phyloP scores from a whole-genome alignment of 2,113 vertebrate genomes.

The Oryzias celebensis region DNA sequence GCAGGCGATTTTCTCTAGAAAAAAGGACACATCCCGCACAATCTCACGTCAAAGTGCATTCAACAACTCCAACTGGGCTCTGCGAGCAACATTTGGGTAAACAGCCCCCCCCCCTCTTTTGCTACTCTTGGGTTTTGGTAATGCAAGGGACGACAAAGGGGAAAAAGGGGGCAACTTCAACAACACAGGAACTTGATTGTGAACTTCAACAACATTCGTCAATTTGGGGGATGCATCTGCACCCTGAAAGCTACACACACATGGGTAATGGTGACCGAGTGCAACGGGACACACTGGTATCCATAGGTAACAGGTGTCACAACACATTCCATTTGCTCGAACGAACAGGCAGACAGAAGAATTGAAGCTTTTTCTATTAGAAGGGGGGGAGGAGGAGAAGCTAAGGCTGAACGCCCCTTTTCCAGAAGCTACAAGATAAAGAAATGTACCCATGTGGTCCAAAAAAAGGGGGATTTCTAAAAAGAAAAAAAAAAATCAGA shows the following conservation, averaged over 20 bases:
- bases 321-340: conserved; percentile 53
- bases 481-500: conserved; percentile 40
- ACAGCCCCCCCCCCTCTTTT: conserved; percentile 25
- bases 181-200: conserved; percentile 67
- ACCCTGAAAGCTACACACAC: conserved; percentile 60
- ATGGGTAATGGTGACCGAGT: conserved; percentile 44
- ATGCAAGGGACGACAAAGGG: conserved; percentile 36
- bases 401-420: conserved; percentile 23
- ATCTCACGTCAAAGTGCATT: conserved; percentile 83
- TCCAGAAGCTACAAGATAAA: conserved; percentile 43
- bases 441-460: conserved; percentile 62
- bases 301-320: conserved; percentile 59
- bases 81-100: conserved; percentile 38
- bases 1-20: conserved; percentile 61
- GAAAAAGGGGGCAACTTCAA: conserved; percentile 19
- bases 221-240: conserved; percentile 15
- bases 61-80: conserved; percentile 61
- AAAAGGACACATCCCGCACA: conserved; percentile 72
- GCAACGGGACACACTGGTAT: conserved; percentile 55
- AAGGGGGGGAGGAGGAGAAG: conserved; percentile 31
- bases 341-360: conserved; percentile 21
- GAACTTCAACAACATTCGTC: conserved; percentile 75
- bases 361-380: conserved; percentile 22
- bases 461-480: conserved; percentile 44
- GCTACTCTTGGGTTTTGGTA: conserved; percentile 73